Conservation (phyloP, 2,888 invertebrate species). For the Argyresthia goedartella region DNA sequence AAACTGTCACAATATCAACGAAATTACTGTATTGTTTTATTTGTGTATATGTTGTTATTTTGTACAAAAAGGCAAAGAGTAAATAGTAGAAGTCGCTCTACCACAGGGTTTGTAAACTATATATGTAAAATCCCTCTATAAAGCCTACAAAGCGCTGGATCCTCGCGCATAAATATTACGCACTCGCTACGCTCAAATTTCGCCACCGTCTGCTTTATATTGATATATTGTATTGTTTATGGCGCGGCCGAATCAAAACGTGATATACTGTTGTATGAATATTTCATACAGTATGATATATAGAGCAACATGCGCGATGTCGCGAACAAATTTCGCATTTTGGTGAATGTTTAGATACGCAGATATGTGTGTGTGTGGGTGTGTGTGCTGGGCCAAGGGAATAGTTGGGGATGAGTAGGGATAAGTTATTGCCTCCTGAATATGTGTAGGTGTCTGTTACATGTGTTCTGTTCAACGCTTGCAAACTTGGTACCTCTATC, state of each 20-base stretch:
- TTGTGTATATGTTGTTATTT: too few relatives aligned
- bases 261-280: constrained; percentile 53
- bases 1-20: too few relatives aligned
- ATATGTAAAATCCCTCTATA: constrained; percentile 1
- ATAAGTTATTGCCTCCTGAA: constrained; percentile 67
- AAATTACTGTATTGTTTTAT: too few relatives aligned
- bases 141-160: constrained; percentile 21
- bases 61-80: too few relatives aligned
- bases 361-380: constrained; percentile 31
- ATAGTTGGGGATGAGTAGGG: constrained; percentile 62
- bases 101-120: too few relatives aligned
- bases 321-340: constrained; percentile 65
- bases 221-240: constrained; percentile 72
- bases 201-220: constrained; percentile 70
- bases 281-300: constrained; percentile 50
- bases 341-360: constrained; percentile 40
- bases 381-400: constrained; percentile 43
- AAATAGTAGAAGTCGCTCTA: too few relatives aligned
- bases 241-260: constrained; percentile 69
- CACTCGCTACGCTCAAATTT: constrained; percentile 67
- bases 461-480: constrained; percentile 41
- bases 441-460: constrained; percentile 63
- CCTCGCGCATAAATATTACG: constrained; percentile 56
- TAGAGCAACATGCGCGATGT: constrained; percentile 57
- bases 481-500: neutral